Percentiles rank a stretch among this genome's conserved stretches.
phyloP scores from a whole-genome alignment of 2,113 vertebrate species.

The Corythornis vintsioides region DNA sequence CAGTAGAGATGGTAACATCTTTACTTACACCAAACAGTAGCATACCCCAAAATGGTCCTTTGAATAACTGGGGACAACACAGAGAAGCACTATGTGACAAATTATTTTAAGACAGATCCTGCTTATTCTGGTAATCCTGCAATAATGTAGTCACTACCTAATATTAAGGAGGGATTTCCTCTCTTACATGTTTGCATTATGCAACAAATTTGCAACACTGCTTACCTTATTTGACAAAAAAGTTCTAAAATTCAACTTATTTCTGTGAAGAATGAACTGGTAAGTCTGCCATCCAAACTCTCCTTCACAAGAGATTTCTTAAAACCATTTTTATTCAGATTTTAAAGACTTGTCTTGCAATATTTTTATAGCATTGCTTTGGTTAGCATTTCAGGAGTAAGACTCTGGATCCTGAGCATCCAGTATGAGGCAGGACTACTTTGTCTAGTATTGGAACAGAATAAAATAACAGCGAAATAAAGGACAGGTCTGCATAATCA shows the following conservation, averaged over 20 bases:
- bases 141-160: accelerated
- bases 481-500: background rate
- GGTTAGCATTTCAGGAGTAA: background rate
- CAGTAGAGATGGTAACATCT: too few relatives aligned
- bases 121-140: background rate
- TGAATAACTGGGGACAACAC: background rate
- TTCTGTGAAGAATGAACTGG: background rate
- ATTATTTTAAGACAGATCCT: background rate
- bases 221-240: background rate
- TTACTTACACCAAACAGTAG: accelerated
- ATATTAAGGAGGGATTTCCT: background rate
- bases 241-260: background rate
- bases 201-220: background rate
- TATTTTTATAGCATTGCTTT: slow-evolving; percentile 17
- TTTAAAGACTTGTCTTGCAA: background rate
- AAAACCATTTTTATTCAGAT: background rate
- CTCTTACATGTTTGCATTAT: background rate
- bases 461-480: slow-evolving; percentile 24
- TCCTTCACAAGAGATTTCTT: background rate
- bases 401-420: background rate
- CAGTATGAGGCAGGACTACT: background rate
- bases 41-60: background rate
- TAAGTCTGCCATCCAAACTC: background rate
- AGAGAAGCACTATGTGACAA: background rate
- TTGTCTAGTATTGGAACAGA: background rate